Evolutionary conservation across 2,888 invertebrate genomes (phyloP), one percentile per base, ranked within the genome.

Genomic region (Mantis religiosa): DNA sequence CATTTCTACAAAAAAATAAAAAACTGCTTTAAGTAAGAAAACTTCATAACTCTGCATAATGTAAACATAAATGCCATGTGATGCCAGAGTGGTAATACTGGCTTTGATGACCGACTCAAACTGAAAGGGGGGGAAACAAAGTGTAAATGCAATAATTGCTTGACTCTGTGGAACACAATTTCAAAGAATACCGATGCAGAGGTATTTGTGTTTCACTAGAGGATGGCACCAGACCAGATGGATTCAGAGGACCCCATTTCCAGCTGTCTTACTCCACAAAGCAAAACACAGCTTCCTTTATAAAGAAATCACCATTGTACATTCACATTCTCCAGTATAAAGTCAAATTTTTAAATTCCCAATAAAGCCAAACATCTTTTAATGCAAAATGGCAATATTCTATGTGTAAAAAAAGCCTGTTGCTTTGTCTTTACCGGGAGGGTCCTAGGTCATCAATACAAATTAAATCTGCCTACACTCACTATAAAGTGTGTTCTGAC

Each of bases 141-240:
- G 85, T 82, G 82, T 87, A 87, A 87, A 87, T 87, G 87, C 87
- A 87, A 82, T 82, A 87, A 34, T 41, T 28, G 27, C 87, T 87
- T 27, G 30, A 87, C 87, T 87, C 87, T 87, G 87, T 87, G 87
- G 87, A 87, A 87, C 82, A 87, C 87, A 87, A 82, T 87, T 82
- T 87, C 27, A 82, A 30, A 82, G 82, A 82, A 87, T 87, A 34
- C 28, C 47, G 47, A 27, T 85, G 47, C 47, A 47, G 84, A 20
- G 34, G 28, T 54, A 81, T 34, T 27, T 30, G 27, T 82, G 81
- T 30, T 82, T 30, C 81, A 82, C 87, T 71, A 87, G 54, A 34
- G 82, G 41, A 87, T 41, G 82, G 81, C 81, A 81, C 28, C 81
- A 82, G 41, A 71, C 54, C 54, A 87, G 20, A 34, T 54, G 14